Base-by-base conservation (phyloP, 2,113 vertebrate genomes). In the Ceyx melanurus region DNA sequence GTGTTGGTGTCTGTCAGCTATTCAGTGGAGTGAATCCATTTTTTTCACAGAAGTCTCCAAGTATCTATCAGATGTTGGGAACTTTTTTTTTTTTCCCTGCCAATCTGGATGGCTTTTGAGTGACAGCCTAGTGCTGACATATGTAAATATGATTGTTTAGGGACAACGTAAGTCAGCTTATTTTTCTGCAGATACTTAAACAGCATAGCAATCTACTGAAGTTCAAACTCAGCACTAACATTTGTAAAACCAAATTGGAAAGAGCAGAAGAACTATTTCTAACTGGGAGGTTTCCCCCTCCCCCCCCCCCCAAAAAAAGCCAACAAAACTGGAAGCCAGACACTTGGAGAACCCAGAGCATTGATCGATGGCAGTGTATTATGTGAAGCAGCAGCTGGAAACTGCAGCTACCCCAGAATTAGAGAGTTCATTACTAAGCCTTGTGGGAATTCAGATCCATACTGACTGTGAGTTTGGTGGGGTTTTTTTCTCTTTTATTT, bases 1-100 rank as follows among this genome's bases (percentile, higher is more conserved):
- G 2, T 58, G 35, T 83, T 81, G 60, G 12, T 75, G 53, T 92
- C 88, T 88, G 86, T 93, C 92, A 90, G 40, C 26, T 91, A 61
- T 77, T 89, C 93, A 95, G 65, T 93, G 82, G 61, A 96, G 73
- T 86, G 83, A 90, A 81, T 90, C 80, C 35, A 25, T 86, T 77
- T 94, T 80, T 80, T 88, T 56, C 85, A 86, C 61, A 72, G 61
- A 81, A 81, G 43, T 83, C 20, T 0, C 91, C 90, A 92, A 90
- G 35, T 83, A 90, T 43, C 88, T 83, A 86, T 95, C 83, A 81
- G 77, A 88, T 88, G 6, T 19, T 57, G 57, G 60, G 40, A 83
- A 48, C 17, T 74, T 80, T 88, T 89, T 75, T 70, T 70, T 68
- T 53, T 29, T 1, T 2, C 11, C 31, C 53, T 92, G 90, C n/a